Evolutionary conservation across 1,140 invertebrate genomes (phyloP).

Genomic region (Trichomalopsis sarcophagae): DNA sequence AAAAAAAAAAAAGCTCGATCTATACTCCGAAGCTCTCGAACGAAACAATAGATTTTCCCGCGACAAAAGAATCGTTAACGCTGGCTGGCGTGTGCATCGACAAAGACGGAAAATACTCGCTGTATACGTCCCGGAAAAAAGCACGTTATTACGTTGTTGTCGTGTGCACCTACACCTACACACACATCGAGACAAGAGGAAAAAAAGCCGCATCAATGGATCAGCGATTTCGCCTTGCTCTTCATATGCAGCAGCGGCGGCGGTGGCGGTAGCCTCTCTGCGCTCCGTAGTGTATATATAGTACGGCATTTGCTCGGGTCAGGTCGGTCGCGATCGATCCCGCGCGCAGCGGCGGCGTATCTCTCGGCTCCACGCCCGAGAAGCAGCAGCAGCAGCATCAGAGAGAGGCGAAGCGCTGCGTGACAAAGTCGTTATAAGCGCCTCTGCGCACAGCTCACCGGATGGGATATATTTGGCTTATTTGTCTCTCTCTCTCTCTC

Average conservation of each 20-base stretch:
- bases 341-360: neutral
- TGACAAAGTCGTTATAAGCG: neutral
- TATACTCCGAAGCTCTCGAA: neutral
- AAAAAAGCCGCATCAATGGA: conserved; percentile 22
- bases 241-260: neutral
- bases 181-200: neutral
- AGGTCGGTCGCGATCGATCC: conserved; percentile 20
- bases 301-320: neutral
- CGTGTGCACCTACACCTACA: neutral
- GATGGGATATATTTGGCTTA: conserved; percentile 33
- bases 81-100: neutral
- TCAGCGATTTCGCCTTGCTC: conserved; percentile 20
- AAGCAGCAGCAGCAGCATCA: neutral
- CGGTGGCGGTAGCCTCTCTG: neutral
- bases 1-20: neutral
- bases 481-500: neutral
- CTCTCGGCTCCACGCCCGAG: conserved; percentile 15
- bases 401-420: neutral
- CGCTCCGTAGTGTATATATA: neutral
- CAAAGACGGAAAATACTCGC: neutral
- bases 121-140: neutral
- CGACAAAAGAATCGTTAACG: conserved; percentile 18
- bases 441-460: neutral
- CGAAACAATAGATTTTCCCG: conserved; percentile 2
- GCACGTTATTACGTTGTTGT: conserved; percentile 1